phyloP scores from a whole-genome alignment of 37 sponge, comb jelly and placozoan species.

The Chondrosia reniformis region DNA sequence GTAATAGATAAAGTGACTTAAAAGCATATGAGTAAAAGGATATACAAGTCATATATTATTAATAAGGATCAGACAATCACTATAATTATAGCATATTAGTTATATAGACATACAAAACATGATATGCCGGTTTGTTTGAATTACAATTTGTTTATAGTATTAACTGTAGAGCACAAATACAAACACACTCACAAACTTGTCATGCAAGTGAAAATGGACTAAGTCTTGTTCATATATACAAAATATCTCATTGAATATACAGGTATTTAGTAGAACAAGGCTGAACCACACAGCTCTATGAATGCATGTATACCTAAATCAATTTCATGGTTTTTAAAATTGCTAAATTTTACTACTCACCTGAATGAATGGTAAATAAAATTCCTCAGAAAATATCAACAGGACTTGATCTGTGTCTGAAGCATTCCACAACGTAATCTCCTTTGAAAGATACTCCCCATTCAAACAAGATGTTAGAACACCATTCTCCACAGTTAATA shows the following conservation, averaged over 20 bases:
- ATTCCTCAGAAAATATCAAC: conserved; percentile 2
- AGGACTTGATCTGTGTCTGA: background rate
- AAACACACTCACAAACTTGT: background rate
- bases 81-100: too few species aligned
- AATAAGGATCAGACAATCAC: too few species aligned
- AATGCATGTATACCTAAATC: background rate
- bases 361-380: conserved; percentile 7
- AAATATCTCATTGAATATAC: too few species aligned
- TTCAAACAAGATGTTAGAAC: conserved; percentile 46
- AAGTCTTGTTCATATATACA: too few species aligned
- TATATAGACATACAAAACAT: too few species aligned
- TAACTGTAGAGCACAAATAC: background rate
- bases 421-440: conserved; percentile 5
- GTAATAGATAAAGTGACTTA: background rate
- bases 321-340: background rate
- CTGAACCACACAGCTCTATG: background rate
- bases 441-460: conserved; percentile 16
- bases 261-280: background rate
- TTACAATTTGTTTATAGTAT: background rate
- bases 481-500: conserved; percentile 39
- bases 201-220: background rate
- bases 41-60: background rate
- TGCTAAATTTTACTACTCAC: background rate
- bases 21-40: background rate
- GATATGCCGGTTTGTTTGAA: too few species aligned